Evolutionary conservation across 2,113 vertebrate species (phyloP), one percentile per base, ranked within the genome.

Genomic region (Bubo blakistoni): DNA sequence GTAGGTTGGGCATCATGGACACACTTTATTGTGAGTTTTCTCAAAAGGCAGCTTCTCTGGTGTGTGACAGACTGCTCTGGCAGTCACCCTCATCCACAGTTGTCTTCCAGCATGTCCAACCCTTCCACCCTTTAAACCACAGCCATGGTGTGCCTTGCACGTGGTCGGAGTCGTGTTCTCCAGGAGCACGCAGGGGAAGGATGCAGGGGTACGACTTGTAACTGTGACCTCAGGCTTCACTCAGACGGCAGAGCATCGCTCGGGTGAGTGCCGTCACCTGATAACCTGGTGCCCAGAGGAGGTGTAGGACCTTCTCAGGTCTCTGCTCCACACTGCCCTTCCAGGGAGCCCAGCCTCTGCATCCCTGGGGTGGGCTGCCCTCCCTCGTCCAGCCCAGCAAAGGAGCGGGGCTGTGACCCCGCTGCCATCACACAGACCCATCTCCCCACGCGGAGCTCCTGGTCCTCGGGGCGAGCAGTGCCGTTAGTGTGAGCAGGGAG

Each of bases 361-460:
- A 1, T 27, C 52, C 57, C 19, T 2, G 27, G 44, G 14, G 10
- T 13, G 61, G 55, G 49, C 44, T 42, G 19, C 76, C 21, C 57
- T 57, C 27, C 12, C 16, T n/a, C 1, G 9, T n/a, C 54, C 52
- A 17, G 29, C 3, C 3, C 16, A 10, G 24, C 1, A 3, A 11
- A 42, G 24, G 22, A 40, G 32, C 1, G 7, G 36, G 57, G 36
- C 78, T 1, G 5, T 19, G 52, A 57, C 58, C 51, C 3, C 1
- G 9, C 2, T 14, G 30, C 78, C 67, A 1, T 49, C 3, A 0
- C 65, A 14, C 78, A 26, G 20, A 11, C 12, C 30, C 10, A 2
- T 62, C 74, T 46, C 19, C 16, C 51, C 51, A 3, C 26, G 2
- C 3, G 1, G 71, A 36, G 71, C 81, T 72, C 61, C 58, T 19